Evolutionary conservation across 2,113 vertebrate species (phyloP).

Genomic region (Elgaria multicarinata): DNA sequence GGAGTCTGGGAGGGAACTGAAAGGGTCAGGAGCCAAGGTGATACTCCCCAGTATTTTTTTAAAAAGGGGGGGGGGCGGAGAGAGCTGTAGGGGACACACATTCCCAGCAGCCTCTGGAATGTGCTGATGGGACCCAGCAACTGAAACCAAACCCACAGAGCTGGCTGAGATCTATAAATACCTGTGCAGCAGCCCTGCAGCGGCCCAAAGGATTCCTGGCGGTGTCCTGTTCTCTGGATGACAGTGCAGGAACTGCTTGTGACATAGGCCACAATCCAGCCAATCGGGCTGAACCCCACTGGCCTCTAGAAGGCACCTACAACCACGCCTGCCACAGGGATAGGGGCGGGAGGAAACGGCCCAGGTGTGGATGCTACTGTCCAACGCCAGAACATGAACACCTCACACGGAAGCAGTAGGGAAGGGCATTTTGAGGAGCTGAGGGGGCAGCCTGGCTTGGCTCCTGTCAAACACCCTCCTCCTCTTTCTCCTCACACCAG

Average conservation of each 20-base stretch:
- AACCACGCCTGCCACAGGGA: not conserved
- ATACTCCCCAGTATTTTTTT: not conserved
- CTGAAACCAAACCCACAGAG: slow-evolving; percentile 30
- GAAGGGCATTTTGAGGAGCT: not conserved
- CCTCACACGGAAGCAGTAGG: not conserved
- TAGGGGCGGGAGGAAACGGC: not conserved
- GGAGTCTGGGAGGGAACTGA: not conserved
- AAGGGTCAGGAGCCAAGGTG: not conserved
- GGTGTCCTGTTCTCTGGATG: slow-evolving; percentile 3
- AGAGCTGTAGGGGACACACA: not conserved
- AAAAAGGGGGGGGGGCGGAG: not conserved
- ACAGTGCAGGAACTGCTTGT: not conserved
- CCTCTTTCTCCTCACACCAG: not conserved
- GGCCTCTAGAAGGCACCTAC: not conserved
- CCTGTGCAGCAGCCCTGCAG: not conserved
- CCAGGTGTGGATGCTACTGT: not conserved
- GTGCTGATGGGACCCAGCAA: slow-evolving; percentile 27
- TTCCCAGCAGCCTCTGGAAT: slow-evolving; percentile 27
- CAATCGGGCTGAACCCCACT: not conserved
- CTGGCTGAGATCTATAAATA: slow-evolving; percentile 34
- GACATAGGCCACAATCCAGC: not conserved
- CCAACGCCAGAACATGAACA: not conserved
- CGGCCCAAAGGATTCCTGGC: not conserved
- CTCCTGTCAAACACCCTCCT: not conserved
- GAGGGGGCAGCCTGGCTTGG: not conserved